Evolutionary conservation across 2,888 invertebrate genomes (phyloP).

Genomic region (Caenorhabditis afra): DNA sequence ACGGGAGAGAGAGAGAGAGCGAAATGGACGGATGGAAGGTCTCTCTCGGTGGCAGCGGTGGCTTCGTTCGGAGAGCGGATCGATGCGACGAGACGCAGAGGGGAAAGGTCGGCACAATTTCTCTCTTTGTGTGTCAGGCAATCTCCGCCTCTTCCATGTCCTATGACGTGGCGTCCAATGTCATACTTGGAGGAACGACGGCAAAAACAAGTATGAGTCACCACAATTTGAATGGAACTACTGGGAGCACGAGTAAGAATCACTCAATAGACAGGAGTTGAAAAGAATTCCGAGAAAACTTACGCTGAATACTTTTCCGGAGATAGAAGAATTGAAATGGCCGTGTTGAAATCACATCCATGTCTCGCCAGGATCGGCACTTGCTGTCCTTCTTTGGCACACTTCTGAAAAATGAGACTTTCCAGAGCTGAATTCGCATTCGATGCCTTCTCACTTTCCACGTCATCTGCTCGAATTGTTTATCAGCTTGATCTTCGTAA

Average conservation of each 20-base stretch:
- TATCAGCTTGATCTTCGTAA: slow-evolving; percentile 30
- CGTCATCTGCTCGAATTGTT: slow-evolving; percentile 43
- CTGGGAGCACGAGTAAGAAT: too few relatives aligned
- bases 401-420: too few relatives aligned
- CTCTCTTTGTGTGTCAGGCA: background rate
- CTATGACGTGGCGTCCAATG: slow-evolving; percentile 40
- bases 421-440: background rate
- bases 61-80: slow-evolving; percentile 19
- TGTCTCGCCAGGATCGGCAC: slow-evolving; percentile 49
- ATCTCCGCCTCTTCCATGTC: slow-evolving; percentile 6
- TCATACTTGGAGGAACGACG: background rate
- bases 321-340: slow-evolving; percentile 42
- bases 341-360: slow-evolving; percentile 45
- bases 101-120: slow-evolving; percentile 6
- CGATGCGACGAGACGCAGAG: slow-evolving; percentile 17
- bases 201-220: slow-evolving; percentile 38
- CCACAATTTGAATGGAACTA: background rate
- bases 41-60: background rate
- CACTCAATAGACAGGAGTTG: too few relatives aligned
- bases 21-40: slow-evolving; percentile 5
- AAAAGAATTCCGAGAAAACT: slow-evolving; percentile 21
- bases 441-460: slow-evolving; percentile 43
- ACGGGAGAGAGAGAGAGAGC: slow-evolving; percentile 6
- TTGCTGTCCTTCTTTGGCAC: slow-evolving; percentile 36
- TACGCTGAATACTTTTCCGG: slow-evolving; percentile 38